Base-by-base conservation (phyloP, 2,797 vertebrate species). In the Sebastes baramenuke region DNA sequence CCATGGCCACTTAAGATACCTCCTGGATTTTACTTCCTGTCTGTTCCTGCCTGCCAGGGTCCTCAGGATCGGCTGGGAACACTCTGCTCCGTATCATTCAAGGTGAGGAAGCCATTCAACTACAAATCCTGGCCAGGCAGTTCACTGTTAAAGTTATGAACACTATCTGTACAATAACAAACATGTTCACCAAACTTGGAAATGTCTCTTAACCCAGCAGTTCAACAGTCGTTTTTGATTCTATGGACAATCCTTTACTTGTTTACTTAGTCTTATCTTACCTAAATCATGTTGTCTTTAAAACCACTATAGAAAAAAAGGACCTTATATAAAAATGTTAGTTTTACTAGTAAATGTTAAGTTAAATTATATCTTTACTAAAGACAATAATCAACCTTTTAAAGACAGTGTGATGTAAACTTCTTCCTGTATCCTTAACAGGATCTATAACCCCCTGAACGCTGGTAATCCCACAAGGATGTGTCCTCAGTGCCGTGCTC, bases 21-120 rank as follows among this genome's bases (percentile, higher is more conserved):
- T 38, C 46, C 38, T 74, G 66, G 52, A 68, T 72, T 60, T 77
- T 12, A 58, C 70, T 75, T 75, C 69, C 56, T 36, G 59, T 55
- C 46, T 46, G 46, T 29, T 75, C 52, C 52, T 79, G 64, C 52
- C 42, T 79, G 64, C 74, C 67, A 66, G 59, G 56, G 22, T 70
- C 18, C 29, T 36, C 42, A 4, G 36, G 52, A 16, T 62, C 64
- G 6, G 62, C 29, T 24, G 38, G 62, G 65, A 75, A 72, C 54
- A 59, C 30, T 52, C 10, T 11, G 36, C 68, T 52, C 71, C 13
- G 5, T 25, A 55, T 72, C 24, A 8, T 59, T 66, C 14, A 64
- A 74, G 5, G 1, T 22, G 52, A 72, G 38, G 32, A 9, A 12
- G 49, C 20, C 4, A 8, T 8, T 60, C 42, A 54, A 8, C 14